Percentiles rank a stretch among this genome's conserved stretches.
Evolutionary conservation across 2,113 vertebrate genomes (phyloP).

Genomic region (Cheilinus undulatus): DNA sequence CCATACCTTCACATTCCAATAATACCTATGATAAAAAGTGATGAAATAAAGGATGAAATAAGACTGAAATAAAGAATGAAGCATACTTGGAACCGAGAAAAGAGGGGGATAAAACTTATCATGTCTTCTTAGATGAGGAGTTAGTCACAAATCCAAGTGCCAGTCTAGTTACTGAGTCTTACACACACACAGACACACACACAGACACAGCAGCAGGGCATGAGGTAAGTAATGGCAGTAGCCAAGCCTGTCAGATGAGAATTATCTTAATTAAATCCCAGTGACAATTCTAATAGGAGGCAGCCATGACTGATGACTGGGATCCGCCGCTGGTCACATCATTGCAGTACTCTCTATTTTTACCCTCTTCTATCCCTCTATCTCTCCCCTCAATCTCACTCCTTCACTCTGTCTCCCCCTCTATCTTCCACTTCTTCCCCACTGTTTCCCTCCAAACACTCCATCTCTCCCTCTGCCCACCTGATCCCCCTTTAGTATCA

Average conservation of each 20-base stretch:
- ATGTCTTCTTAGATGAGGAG: conserved; percentile 6
- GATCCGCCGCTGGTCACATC: conserved; percentile 75
- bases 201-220: conserved; percentile 36
- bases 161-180: not conserved
- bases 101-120: not conserved
- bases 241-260: conserved; percentile 80
- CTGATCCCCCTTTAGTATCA: not conserved
- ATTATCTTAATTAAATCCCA: conserved; percentile 85
- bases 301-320: conserved; percentile 78
- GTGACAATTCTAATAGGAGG: conserved; percentile 80
- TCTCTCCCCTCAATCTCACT: conserved; percentile 48
- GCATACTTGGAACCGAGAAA: not conserved
- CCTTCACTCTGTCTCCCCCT: conserved; percentile 19
- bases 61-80: not conserved
- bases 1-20: too few species aligned
- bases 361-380: conserved; percentile 40
- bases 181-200: not conserved
- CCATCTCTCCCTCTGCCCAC: conserved; percentile 5
- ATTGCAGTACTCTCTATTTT: conserved; percentile 74
- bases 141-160: conserved; percentile 30
- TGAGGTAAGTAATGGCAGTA: conserved; percentile 75
- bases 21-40: too few species aligned
- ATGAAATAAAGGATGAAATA: too few species aligned
- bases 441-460: not conserved
- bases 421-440: conserved; percentile 8